Evolutionary conservation across 2,113 vertebrate species (phyloP), one percentile per base, ranked within the genome.

Genomic region (Lasiurus borealis): DNA sequence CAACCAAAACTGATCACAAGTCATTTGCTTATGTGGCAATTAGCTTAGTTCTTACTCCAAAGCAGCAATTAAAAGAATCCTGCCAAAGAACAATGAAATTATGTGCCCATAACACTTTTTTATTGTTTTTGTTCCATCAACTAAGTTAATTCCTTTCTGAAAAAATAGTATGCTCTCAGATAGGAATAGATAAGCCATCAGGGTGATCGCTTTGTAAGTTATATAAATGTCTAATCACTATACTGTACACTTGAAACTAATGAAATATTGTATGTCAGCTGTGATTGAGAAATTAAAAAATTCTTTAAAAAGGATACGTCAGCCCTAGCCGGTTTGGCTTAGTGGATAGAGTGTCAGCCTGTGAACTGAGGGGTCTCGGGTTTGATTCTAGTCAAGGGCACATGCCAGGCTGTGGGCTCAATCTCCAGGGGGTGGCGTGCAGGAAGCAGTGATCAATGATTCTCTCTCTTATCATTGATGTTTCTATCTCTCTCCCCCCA

Each of bases 21-120:
- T 89, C 14, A 46, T 90, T 89, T 83, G n/a, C 12, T 75, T 75
- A 36, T 57, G 31, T 66, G 12, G 8, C 57, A 95, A 68, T 46
- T 84, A 57, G 19, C n/a, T 75, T 64, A 85, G 13, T 77, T 96
- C n/a, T 86, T 81, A 75, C 25, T 84, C 16, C 25, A 86, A 80
- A 93, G 29, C 54, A 93, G 50, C 25, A 46, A 31, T 44, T 95
- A 92, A 94, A 93, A 85, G 25, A 34, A 85, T n/a, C 68, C 16
- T 77, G 21, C 6, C 48, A 77, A 72, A 76, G 40, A 93, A 83
- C n/a, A 88, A 73, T 36, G 36, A 66, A 91, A 54, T 48, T n/a
- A 72, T 13, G 15, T 84, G 54, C n/a, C 73, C 72, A 9, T 59
- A 27, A 62, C 59, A 62, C 85, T 50, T 29, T 81, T 62, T 57